Conservation (phyloP, 2,797 vertebrate genomes). For the Chloroceryle amazona region DNA sequence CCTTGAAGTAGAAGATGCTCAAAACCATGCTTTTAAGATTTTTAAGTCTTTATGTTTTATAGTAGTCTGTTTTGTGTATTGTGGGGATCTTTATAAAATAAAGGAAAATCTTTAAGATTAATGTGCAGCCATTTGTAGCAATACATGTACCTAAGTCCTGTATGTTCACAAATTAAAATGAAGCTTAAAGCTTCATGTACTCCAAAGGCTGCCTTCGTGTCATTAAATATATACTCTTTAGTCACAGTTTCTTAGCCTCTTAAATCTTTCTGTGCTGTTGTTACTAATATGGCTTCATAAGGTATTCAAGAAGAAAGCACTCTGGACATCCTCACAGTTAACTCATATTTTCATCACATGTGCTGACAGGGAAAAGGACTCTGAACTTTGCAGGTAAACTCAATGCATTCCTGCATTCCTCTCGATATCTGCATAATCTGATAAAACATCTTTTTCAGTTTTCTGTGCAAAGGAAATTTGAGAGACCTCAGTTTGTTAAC, state of each 20-base stretch:
- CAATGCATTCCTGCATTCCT: neutral
- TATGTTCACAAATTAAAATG: neutral
- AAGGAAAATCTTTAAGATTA: neutral
- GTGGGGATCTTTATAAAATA: rapidly evolving
- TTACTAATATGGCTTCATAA: neutral
- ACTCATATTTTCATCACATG: neutral
- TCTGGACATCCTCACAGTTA: neutral
- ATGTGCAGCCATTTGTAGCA: neutral
- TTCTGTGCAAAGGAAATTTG: neutral
- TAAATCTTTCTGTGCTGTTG: neutral
- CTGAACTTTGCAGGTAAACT: neutral
- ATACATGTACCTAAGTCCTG: neutral
- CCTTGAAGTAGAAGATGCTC: neutral
- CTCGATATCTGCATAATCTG: neutral
- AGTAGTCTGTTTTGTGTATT: neutral
- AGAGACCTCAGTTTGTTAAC: neutral
- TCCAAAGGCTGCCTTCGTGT: neutral
- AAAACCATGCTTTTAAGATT: neutral
- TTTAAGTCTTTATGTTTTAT: neutral
- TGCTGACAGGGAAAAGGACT: neutral
- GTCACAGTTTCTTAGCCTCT: neutral
- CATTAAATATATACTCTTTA: neutral
- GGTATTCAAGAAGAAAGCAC: neutral
- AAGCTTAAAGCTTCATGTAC: neutral
- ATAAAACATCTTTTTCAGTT: neutral